Base-by-base conservation (phyloP, 2,888 invertebrate species). In the Lasioglossum figueresi region DNA sequence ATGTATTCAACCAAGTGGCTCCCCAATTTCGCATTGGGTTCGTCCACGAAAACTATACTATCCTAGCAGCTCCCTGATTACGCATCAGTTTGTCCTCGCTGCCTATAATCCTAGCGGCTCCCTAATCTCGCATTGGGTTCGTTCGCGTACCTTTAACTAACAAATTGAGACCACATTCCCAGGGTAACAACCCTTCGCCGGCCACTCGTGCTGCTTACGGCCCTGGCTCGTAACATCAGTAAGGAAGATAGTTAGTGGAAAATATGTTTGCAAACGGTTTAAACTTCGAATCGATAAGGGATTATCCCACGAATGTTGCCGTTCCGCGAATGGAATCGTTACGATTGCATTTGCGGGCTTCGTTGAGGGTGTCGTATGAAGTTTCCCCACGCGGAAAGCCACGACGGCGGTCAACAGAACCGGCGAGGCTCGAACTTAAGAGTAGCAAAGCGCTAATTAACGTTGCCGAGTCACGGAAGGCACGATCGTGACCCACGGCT, bases 401-500 rank as follows among this genome's bases (percentile, higher is more conserved):
- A 40, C 34, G 34, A 37, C 59, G 34, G 23, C 23, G 52, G 52
- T 52, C 52, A 23, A 23, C 52, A 52, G 52, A 79, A 74, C 70
- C 77, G 76, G 23, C 83, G 76, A 85, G 77, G 80, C 84, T 80
- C 80, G 78, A 79, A 76, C 78, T 86, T 86, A 83, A 87, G 77
- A 76, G 79, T 52, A 76, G 77, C 79, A 86, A 87, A 79, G 78
- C 78, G 79, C 73, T 87, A 87, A 87, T 86, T 87, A 87, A 87
- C 83, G 83, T 79, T 37, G 63, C 37, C 52, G 43, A 87, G 86
- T 87, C 86, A 87, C 81, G 83, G 63, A 79, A 86, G 82, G 66
- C 84, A 74, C 82, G 78, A 82, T 80, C 84, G 84, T 84, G 84
- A 84, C 84, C 66, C 84, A 84, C 84, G 80, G 84, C 76, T 79